Base-by-base conservation (phyloP, 2,888 invertebrate genomes). In the Acleris sparsana region DNA sequence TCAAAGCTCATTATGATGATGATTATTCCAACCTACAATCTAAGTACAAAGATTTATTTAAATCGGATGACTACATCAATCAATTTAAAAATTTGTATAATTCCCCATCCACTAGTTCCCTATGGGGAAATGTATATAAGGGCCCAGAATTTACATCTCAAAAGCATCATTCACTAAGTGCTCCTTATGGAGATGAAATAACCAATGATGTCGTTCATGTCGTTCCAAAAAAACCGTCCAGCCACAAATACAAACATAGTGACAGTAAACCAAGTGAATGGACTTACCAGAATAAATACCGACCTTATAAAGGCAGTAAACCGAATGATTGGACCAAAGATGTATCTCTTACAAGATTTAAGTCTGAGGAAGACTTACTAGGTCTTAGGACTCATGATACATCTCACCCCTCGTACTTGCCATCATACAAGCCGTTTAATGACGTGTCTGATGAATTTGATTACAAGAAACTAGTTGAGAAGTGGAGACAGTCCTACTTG, bases 351-450 rank as follows among this genome's bases (percentile, higher is more conserved):
- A 86, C 78, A 20, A 81, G 86, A 73, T 92, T 85, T 69, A 90
- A 91, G 73, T 85, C 88, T 1, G 92, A 92, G 77, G 92, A 92
- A 75, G 92, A 92, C 78, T 82, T 92, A 63, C 71, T 92, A 60
- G 92, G 84, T 20, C 78, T 92, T 7, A 82, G 92, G 77, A 92
- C 86, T 59, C 89, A 88, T 48, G 92, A 92, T 62, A 86, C 89
- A 1, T 84, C 86, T 17, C 88, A 87, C 65, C 85, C 89, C 11
- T 82, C 86, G 2, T 86, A 90, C 71, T 74, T 88, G 65, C 88
- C 89, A 17, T 77, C 80, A 25, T 87, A 80, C 64, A 85, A 83
- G 55, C 83, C 85, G 2, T 82, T 68, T 59, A 79, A 76, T 51
- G 80, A 82, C 51, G 77, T 78, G 29, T 73, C 82, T 5, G 86